Conservation (phyloP, 2,797 vertebrate species). For the Fistularia tabacaria region DNA sequence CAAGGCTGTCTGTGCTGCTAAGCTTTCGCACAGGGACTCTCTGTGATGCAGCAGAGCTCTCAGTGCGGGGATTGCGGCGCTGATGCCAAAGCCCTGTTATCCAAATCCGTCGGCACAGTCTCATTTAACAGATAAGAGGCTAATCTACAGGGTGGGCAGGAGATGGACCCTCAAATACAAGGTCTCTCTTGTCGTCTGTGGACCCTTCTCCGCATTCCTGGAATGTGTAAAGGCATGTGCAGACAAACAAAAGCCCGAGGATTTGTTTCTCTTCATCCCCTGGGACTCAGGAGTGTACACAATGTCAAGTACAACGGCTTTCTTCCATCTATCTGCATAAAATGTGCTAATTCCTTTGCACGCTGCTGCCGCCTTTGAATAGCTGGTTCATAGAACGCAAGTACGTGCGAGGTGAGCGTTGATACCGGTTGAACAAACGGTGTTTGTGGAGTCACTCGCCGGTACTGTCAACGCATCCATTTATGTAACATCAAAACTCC, state of each 20-base stretch:
- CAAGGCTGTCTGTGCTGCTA: conserved; percentile 61
- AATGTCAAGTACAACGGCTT: conserved; percentile 31
- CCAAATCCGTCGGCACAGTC: conserved; percentile 70
- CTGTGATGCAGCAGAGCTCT: conserved; percentile 52
- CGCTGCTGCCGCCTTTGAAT: no score
- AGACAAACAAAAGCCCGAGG: conserved; percentile 56
- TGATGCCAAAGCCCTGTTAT: conserved; percentile 66
- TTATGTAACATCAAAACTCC: no score
- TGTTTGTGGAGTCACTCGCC: no score
- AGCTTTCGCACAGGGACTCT: conserved; percentile 50
- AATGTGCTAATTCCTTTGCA: not conserved
- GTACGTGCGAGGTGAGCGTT: no score
- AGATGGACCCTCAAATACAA: conserved; percentile 65
- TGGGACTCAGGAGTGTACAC: conserved; percentile 32
- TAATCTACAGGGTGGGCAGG: conserved; percentile 68
- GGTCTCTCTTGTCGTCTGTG: conserved; percentile 64
- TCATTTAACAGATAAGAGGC: conserved; percentile 76
- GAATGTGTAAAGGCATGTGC: conserved; percentile 65
- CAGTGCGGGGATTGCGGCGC: conserved; percentile 38
- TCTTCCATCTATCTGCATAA: not conserved
- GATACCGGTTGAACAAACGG: no score
- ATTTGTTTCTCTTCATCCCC: conserved; percentile 32
- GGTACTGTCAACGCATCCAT: no score
- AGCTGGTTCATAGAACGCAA: no score
- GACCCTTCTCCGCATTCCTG: conserved; percentile 66